Evolutionary conservation across 1,140 invertebrate species (phyloP).

Genomic region (Diorhabda elongata): DNA sequence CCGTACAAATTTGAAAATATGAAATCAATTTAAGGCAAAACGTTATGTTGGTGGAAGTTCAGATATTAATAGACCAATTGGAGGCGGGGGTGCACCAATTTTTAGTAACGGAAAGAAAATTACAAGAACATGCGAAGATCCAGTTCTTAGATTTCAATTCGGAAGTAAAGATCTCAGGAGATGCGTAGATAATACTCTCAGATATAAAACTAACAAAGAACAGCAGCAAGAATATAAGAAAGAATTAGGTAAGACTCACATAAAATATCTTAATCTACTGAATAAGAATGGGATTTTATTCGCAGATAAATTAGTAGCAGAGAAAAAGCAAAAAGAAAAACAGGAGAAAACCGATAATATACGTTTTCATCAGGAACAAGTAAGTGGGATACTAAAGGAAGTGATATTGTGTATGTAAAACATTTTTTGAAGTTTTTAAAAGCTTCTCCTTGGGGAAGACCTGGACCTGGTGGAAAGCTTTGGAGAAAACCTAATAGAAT

Average conservation of each 20-base stretch:
- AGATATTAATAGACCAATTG: neutral
- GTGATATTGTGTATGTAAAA: constrained; percentile 15
- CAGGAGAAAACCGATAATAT: constrained; percentile 25
- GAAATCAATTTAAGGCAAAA: constrained; percentile 32
- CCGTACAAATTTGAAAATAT: too few species aligned
- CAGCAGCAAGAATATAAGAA: constrained; percentile 51
- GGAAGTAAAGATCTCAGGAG: constrained; percentile 48
- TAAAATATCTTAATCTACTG: too few species aligned
- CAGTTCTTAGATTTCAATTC: constrained; percentile 49
- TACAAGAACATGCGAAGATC: constrained; percentile 51
- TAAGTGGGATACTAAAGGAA: constrained; percentile 22
- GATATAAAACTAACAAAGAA: constrained; percentile 50
- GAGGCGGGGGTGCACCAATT: constrained; percentile 44
- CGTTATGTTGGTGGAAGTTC: constrained; percentile 27
- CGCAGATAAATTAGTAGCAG: constrained; percentile 40
- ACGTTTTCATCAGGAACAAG: constrained; percentile 29
- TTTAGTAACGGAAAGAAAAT: constrained; percentile 45
- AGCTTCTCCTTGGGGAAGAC: constrained; percentile 57
- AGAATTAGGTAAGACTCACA: constrained; percentile 48
- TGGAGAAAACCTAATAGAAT: constrained; percentile 62
- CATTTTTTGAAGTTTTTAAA: constrained; percentile 44
- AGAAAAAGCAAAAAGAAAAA: constrained; percentile 34
- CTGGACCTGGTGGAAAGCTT: constrained; percentile 58
- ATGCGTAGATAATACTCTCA: constrained; percentile 52
- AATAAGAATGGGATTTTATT: neutral